phyloP scores from a whole-genome alignment of 1,140 invertebrate species.

The Lethrus apterus region DNA sequence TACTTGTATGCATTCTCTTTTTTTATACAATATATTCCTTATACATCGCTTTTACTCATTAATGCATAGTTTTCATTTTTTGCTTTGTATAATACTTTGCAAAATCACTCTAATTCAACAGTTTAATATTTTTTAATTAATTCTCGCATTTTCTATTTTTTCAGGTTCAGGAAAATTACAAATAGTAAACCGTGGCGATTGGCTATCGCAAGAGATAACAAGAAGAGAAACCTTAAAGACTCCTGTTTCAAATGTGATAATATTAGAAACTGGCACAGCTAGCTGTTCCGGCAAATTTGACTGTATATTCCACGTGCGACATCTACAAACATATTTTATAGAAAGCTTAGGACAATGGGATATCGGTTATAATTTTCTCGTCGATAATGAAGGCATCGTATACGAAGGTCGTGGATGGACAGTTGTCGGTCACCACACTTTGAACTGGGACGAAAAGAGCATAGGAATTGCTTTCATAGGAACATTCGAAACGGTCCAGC shows the following conservation, averaged over 20 bases:
- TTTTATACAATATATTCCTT: too few relatives aligned
- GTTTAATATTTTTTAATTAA: too few relatives aligned
- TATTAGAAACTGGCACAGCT: slow-evolving; percentile 43
- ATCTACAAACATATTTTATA: slow-evolving; percentile 66
- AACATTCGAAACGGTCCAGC: slow-evolving; percentile 43
- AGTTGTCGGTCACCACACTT: slow-evolving; percentile 47
- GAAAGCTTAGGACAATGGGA: slow-evolving; percentile 54
- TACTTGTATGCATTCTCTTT: too few relatives aligned
- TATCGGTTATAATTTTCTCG: slow-evolving; percentile 60
- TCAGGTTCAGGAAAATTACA: too few relatives aligned
- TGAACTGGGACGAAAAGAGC: slow-evolving; percentile 52
- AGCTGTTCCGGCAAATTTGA: slow-evolving; percentile 38
- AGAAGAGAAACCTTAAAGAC: neutral
- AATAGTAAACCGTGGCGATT: slow-evolving; percentile 11
- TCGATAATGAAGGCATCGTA: slow-evolving; percentile 62
- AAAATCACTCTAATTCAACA: too few relatives aligned
- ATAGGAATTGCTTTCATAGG: slow-evolving; percentile 65
- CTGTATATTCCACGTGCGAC: slow-evolving; percentile 41
- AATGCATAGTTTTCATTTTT: too few relatives aligned
- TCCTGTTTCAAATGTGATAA: slow-evolving; percentile 28
- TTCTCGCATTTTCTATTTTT: too few relatives aligned
- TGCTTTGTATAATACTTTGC: too few relatives aligned
- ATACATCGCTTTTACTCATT: too few relatives aligned
- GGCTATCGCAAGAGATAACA: neutral
- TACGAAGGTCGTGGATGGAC: slow-evolving; percentile 60